These are phyloP conservation scores for Fratercula arctica DNA, from an alignment of 2,797 vertebrate species.

Conservation along the genomic window DNA sequence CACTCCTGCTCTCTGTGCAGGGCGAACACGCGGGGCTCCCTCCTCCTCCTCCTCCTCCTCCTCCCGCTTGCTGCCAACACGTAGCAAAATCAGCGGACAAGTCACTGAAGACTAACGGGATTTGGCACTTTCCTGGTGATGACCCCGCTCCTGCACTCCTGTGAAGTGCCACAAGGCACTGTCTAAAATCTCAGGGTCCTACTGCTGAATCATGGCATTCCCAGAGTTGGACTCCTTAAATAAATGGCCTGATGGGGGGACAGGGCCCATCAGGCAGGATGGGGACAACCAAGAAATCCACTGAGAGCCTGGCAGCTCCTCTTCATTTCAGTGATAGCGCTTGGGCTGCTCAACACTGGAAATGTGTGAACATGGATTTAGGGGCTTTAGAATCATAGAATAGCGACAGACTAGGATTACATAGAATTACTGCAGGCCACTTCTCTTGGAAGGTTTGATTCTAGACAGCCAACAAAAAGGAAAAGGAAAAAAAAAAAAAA, in stretches of 20 bases:
- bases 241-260: background rate
- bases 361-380: background rate
- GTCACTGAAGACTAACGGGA: background rate
- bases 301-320: background rate
- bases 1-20: background rate
- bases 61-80: background rate
- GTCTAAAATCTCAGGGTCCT: background rate
- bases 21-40: rapidly evolving
- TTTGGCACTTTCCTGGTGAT: background rate
- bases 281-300: background rate
- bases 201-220: background rate
- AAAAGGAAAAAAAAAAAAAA: background rate
- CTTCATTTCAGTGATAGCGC: background rate
- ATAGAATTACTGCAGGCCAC: background rate
- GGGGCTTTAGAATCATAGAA: background rate
- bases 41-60: background rate
- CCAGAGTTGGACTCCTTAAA: background rate
- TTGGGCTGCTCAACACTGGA: background rate
- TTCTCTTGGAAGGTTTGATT: slow-evolving; percentile 8
- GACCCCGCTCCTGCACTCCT: background rate
- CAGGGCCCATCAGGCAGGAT: background rate
- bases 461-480: background rate
- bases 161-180: background rate
- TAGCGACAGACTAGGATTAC: background rate
- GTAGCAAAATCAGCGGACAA: background rate